Percentiles rank a stretch among this genome's conserved stretches.
Conservation (phyloP, 2,113 vertebrate species). For the Ranitomeya imitator region DNA sequence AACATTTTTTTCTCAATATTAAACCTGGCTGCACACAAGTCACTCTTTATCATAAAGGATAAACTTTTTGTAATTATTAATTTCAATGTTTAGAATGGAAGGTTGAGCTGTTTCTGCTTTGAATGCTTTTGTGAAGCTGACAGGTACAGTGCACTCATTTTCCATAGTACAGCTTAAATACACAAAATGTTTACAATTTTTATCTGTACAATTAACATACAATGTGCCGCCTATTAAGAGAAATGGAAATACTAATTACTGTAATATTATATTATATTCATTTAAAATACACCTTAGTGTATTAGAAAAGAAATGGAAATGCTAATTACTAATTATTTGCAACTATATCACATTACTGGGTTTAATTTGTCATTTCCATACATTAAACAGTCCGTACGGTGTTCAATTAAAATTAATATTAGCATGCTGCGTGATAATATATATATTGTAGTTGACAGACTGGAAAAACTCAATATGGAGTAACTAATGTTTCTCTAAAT, state of each 20-base stretch:
- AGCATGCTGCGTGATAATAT: conserved; percentile 16
- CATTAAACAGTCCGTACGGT: conserved; percentile 6
- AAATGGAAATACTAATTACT: background rate
- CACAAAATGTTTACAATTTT: background rate
- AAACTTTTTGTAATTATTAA: no score
- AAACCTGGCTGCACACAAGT: no score
- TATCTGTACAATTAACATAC: background rate
- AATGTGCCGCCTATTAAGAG: background rate
- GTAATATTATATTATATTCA: background rate
- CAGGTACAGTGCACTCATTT: background rate
- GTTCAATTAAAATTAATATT: conserved; percentile 3
- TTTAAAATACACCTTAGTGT: background rate
- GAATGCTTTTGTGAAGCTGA: background rate
- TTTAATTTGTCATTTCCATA: conserved; percentile 9
- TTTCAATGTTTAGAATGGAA: no score
- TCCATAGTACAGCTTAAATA: background rate
- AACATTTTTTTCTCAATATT: no score
- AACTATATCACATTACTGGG: background rate
- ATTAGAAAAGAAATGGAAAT: background rate
- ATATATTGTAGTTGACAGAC: background rate
- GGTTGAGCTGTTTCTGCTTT: background rate
- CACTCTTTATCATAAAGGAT: no score
- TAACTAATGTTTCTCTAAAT: no score
- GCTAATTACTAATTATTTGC: background rate
- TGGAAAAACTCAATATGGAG: no score